Evolutionary conservation across 2,113 vertebrate genomes (phyloP).

Genomic region (Hyperoodon ampullatus): DNA sequence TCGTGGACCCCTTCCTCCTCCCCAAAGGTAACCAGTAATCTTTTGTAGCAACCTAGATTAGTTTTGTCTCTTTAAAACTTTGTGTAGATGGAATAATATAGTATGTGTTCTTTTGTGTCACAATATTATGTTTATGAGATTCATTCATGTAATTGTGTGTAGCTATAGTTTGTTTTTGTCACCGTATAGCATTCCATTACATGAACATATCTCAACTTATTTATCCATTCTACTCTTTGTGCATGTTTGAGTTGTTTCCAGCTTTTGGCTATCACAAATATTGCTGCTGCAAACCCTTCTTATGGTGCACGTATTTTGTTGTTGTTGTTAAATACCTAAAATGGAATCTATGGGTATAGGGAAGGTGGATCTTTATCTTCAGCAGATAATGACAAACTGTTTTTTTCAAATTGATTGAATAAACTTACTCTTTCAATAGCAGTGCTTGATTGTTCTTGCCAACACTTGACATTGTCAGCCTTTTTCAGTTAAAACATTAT

Average conservation of each 20-base stretch:
- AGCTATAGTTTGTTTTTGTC: not conserved
- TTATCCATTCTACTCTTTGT: not conserved
- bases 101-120: not conserved
- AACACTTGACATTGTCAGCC: not conserved
- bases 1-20: not conserved
- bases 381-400: not conserved
- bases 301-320: not conserved
- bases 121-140: not conserved
- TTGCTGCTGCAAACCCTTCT: not conserved
- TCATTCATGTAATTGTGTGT: not conserved
- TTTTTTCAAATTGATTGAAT: not conserved
- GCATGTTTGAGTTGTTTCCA: not conserved
- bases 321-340: not conserved
- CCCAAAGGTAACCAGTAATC: not conserved
- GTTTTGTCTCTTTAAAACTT: not conserved
- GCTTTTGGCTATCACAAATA: not conserved
- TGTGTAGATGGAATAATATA: not conserved
- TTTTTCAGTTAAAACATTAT: not conserved
- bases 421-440: not conserved
- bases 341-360: not conserved
- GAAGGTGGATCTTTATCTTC: not conserved
- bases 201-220: not conserved
- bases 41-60: not conserved
- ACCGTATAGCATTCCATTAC: not conserved
- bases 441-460: not conserved